Evolutionary conservation across 53 echinoderm and acorn worm genomes (phyloP), one percentile per base, ranked within the genome.

Genomic region (Apostichopus leukothele): DNA sequence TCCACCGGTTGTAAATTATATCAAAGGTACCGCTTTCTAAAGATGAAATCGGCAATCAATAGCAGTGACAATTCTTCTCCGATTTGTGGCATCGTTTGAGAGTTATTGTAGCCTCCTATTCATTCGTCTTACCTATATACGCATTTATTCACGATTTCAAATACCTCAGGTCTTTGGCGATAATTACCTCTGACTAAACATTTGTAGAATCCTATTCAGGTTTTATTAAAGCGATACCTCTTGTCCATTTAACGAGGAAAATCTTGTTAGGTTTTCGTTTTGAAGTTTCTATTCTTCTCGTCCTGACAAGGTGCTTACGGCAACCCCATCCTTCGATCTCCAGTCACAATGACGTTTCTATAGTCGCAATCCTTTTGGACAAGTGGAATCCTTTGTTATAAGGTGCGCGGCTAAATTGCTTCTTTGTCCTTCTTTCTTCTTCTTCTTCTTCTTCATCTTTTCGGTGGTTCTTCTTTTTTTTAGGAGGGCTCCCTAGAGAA

Each of bases 141-240:
- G 20, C 57, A 26, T 23, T 12, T 22, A 55, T 84, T 60, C 84
- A 57, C 67, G 19, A 27, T 18, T 79, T 53, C 84, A 39, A 84
- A 61, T 84, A 66, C 59, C 13, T 66, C 84, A 10, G 27, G 84
- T 57, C 84, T 84, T 84, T 84, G 39, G 84, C 54, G 84, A 84
- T 84, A 84, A 84, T 84, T 84, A 84, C 27, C 84, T 84, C 23
- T 54, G 84, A 54, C 84, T 84, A 84, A 84, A 84, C 84, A 84
- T 84, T 84, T 84, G 84, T 84, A 61, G 23, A 61, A 84, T 61
- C 84, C 84, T 84, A 84, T 84, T 84, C 22, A 84, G 22, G 7
- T 59, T 84, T 84, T 84, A 66, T 84, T 84, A 84, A 84, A 84
- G 84, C 84, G 84, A 84, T 84, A 84, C 84, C 84, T 84, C 27